Base-by-base conservation (phyloP, 2,888 invertebrate species). In the Lamproptera curius region DNA sequence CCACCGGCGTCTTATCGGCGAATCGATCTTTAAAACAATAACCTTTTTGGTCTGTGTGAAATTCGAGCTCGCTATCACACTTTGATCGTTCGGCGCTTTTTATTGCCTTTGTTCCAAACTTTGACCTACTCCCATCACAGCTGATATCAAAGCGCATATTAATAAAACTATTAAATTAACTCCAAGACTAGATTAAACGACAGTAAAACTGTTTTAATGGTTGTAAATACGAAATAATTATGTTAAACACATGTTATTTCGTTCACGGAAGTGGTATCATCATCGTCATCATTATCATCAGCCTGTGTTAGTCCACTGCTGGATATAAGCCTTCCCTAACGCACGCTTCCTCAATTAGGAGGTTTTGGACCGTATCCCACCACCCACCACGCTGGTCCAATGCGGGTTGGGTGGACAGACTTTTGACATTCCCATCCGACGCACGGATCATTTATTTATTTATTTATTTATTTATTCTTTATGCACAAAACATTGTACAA, bases 21-120 rank as follows among this genome's bases (percentile, higher is more conserved):
- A 62, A 63, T 65, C 63, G 58, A 67, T 67, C 65, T 63, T 38
- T 58, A 53, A 62, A 64, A 67, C 66, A 65, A 67, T 66, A 66
- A 69, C 63, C 59, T 58, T 60, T 67, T 65, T 57, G 61, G 59
- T 61, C 62, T 63, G 64, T 65, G 64, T 66, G 63, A 66, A 69
- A 65, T 64, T 54, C 46, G 54, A 65, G 51, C 56, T 42, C 42
- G 53, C 46, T 56, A 65, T 63, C 61, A 56, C 63, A 60, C 59
- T 54, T 35, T 6, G 28, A 53, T 61, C 65, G 65, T 51, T 41
- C 16, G 62, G 57, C 11, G 5, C 36, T 54, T 59, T 65, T 62
- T 61, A 59, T 58, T 41, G 60, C 51, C 52, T 63, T 61, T 59
- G 63, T 60, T 62, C 52, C 52, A 45, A 37, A 40, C 46, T 46